These are phyloP conservation scores for Scaeva pyrastri DNA, from an alignment of 2,888 invertebrate species.

Conservation along the genomic window DNA sequence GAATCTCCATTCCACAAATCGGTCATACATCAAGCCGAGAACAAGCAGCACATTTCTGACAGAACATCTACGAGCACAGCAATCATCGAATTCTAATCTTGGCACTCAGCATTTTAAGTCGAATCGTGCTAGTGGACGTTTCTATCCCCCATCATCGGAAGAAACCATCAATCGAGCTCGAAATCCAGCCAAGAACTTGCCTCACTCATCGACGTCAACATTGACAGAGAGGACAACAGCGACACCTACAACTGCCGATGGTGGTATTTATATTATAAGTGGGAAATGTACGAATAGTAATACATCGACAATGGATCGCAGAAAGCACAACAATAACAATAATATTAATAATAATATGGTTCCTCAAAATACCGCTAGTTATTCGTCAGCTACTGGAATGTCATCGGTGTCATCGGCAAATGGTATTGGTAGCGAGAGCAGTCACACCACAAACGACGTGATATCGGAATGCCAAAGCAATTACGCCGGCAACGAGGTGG, in stretches of 20 bases:
- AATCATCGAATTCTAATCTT: slow-evolving; percentile 68
- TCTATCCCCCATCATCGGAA: slow-evolving; percentile 33
- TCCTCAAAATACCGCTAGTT: slow-evolving; percentile 68
- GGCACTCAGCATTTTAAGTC: slow-evolving; percentile 60
- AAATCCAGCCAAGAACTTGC: slow-evolving; percentile 30
- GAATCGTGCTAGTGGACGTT: slow-evolving; percentile 69
- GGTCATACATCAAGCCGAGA: slow-evolving; percentile 78
- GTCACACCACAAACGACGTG: slow-evolving; percentile 82
- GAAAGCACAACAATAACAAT: slow-evolving; percentile 45
- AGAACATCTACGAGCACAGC: slow-evolving; percentile 79
- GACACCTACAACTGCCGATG: slow-evolving; percentile 41
- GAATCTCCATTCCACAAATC: slow-evolving; percentile 36
- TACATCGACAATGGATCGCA: slow-evolving; percentile 80
- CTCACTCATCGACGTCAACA: neutral
- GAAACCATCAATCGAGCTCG: slow-evolving; percentile 39
- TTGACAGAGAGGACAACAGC: neutral
- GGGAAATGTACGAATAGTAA: slow-evolving; percentile 73
- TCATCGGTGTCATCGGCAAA: slow-evolving; percentile 69
- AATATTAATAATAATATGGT: slow-evolving; percentile 5
- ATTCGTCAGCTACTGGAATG: slow-evolving; percentile 69
- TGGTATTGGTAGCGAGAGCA: slow-evolving; percentile 80
- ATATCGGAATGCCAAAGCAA: slow-evolving; percentile 80
- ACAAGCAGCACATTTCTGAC: slow-evolving; percentile 80
- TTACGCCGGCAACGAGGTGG: slow-evolving; percentile 77
- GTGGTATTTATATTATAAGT: slow-evolving; percentile 71